A percentile compares a stretch with the other conserved stretches of the same genome.
phyloP scores from a whole-genome alignment of 1,140 invertebrate genomes.

The Atopsyche davidsoni region DNA sequence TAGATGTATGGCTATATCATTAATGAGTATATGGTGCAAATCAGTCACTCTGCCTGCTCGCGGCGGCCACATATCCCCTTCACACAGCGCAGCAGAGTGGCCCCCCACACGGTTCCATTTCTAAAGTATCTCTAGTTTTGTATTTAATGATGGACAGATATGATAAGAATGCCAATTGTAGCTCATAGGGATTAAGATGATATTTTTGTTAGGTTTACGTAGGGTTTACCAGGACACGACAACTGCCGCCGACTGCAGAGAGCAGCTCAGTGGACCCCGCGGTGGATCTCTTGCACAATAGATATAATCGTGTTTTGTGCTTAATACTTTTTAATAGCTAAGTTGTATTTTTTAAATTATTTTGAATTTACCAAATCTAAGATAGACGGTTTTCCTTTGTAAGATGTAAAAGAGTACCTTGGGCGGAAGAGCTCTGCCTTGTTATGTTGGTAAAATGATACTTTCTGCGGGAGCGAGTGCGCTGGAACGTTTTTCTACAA shows the following conservation, averaged over 20 bases:
- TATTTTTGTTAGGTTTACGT: conserved; percentile 30
- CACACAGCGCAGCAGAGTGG: conserved; percentile 21
- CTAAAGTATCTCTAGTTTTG: conserved; percentile 32
- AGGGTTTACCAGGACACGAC: conserved; percentile 8
- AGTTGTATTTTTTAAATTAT: conserved; percentile 30
- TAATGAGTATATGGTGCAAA: conserved; percentile 30
- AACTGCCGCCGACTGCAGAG: conserved; percentile 21
- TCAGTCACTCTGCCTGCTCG: conserved; percentile 29
- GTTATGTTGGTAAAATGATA: conserved; percentile 27
- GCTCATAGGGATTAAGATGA: conserved; percentile 28
- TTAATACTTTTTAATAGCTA: conserved; percentile 28
- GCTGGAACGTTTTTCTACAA: no score
- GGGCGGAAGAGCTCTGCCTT: conserved; percentile 19
- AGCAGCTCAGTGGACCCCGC: conserved; percentile 27
- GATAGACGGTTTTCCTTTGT: conserved; percentile 21
- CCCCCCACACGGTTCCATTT: conserved; percentile 31
- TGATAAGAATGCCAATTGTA: conserved; percentile 31
- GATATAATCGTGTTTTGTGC: conserved; percentile 30
- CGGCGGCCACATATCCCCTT: conserved; percentile 8
- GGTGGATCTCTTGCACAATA: conserved; percentile 31
- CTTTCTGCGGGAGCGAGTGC: background rate
- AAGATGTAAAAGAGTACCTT: conserved; percentile 25
- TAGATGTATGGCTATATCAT: conserved; percentile 27
- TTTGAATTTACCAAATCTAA: conserved; percentile 30
- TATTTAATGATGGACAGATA: conserved; percentile 29